Evolutionary conservation across 2,797 vertebrate species (phyloP).

Genomic region (Hirundo rustica): DNA sequence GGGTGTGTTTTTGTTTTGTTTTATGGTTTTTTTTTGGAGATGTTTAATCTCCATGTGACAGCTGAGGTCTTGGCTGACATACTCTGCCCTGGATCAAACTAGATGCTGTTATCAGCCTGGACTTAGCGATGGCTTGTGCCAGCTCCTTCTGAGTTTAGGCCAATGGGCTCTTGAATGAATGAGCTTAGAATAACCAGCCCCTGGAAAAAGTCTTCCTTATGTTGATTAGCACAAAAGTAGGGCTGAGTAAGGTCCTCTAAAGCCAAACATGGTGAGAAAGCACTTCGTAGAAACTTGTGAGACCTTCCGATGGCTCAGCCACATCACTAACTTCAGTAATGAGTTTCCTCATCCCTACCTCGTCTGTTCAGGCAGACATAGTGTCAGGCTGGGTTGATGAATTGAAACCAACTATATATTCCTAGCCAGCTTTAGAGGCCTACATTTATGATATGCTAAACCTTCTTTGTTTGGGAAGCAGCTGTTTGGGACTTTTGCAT

Average conservation of each 20-base stretch:
- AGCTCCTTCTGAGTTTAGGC: conserved; percentile 1
- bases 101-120: conserved; percentile 5
- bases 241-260: neutral
- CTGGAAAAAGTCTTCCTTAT: neutral
- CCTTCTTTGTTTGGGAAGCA: neutral
- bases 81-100: neutral
- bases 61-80: conserved; percentile 20
- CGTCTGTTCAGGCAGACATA: neutral
- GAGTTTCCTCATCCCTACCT: neutral
- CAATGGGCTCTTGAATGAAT: conserved; percentile 4
- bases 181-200: neutral
- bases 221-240: neutral
- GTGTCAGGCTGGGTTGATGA: neutral
- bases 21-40: neutral
- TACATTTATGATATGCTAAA: neutral
- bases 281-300: neutral
- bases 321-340: neutral
- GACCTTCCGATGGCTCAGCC: accelerated
- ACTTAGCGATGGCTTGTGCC: neutral
- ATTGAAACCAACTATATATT: neutral
- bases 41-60: neutral
- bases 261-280: neutral
- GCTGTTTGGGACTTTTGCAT: neutral
- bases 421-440: neutral
- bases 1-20: neutral